Evolutionary conservation across 2,113 vertebrate species (phyloP), one percentile per base, ranked within the genome.

Genomic region (Microcebus tavaratra): DNA sequence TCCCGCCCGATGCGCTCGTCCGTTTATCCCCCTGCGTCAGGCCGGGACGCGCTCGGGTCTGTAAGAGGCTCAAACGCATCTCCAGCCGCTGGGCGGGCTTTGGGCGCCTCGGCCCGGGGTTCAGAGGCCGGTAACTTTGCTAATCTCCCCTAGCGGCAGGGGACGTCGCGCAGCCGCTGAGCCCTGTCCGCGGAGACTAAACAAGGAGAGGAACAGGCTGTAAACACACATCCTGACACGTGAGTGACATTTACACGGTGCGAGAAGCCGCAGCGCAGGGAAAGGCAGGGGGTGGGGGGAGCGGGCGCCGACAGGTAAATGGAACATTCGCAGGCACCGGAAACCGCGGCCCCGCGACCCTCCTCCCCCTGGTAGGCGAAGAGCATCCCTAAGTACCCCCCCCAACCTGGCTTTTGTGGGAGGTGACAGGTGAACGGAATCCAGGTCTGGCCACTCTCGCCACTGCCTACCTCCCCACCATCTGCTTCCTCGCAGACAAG

Each of bases 351-450:
- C 68, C 39, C 76, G 94, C 53, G 65, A 86, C 57, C 61, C 65
- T 81, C 85, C 48, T 83, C 68, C 82, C 92, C 81, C 55, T 6
- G 55, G 13, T 2, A 17, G 39, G 83, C 57, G 63, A 3, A 29
- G 25, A 48, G 80, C 83, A 61, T 67, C 87, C 87, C 88, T 0
- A 94, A 98, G 97, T 97, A 97, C 97, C 98, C 88, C 97, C 97
- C 98, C 88, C 29, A 98, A 98, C 98, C 98, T 98, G 98, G 96
- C 97, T 98, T 98, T 98, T 98, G 98, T 98, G 97, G 97, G 97
- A 98, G 98, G 98, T 99, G 99, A 99, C 98, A 99, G 99, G 99
- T 99, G 99, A 99, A 98, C 98, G 95, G 98, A 98, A 98, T 98
- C 97, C 98, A 98, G 98, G 98, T 98, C 98, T 98, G 98, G 98